Base-by-base conservation (phyloP, 64 coral and sea anemone genomes). In the Pocillopora damicornis region DNA sequence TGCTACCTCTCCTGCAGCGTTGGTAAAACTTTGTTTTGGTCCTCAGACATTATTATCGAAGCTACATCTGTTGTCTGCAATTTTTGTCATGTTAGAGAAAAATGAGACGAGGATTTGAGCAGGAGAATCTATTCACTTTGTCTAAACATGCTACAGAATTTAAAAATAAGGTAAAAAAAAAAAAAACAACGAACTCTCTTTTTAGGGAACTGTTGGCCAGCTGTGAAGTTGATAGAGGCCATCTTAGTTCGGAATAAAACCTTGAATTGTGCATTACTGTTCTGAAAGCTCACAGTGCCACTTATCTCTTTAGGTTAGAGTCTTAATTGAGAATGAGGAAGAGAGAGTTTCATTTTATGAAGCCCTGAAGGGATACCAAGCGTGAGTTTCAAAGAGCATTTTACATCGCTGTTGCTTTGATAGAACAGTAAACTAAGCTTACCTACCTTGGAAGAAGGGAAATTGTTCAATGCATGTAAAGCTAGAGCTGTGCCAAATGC, bases 121-220 rank as follows among this genome's bases (percentile, higher is more conserved):
- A 96, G 23, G 94, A 96, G 82, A 89, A 87, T 73, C 83, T 89
- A 18, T 90, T 80, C 34, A 96, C 94, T 13, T 86, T 96, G 42
- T 90, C 88, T 56, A 92, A 96, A 84, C 94, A 96, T 87, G 88
- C 92, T 12, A 88, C 86, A 38, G 94, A 96, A 35, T 96, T 96
- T 85, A 96, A 93, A 82, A 92, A 93, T 63, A 96, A 96, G 94
- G 94, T 96, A 96, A 84, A 13, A 23, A 30, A 13, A 23, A 30
- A 30, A 0, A 30, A 30, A 71, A 8, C 67, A 10, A 2, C 4
- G 11, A 71, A 71, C 25, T 71, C n/a, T 71, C 9, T 11, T 71
- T 23, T 71, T 20, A 23, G n/a, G 9, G 5, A 23, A 71, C 67
- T 0, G 20, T 22, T 71, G 4, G 5, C 9, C 25, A 23, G 11